Base-by-base conservation (phyloP, 1,140 invertebrate genomes). In the Antheraea pernyi region DNA sequence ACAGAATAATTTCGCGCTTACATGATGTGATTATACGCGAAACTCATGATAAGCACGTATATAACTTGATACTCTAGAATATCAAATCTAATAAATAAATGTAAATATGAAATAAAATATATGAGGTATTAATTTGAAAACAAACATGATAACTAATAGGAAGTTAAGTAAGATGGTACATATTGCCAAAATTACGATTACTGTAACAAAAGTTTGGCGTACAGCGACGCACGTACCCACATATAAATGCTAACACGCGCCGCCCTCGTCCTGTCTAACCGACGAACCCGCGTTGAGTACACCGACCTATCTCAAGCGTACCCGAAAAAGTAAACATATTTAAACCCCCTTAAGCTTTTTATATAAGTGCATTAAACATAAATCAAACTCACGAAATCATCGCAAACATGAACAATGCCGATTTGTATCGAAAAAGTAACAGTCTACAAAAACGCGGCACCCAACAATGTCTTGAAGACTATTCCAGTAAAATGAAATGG, bases 401-500 rank as follows among this genome's bases (percentile, higher is more conserved):
- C 16, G 16, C 46, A 65, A 85, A 73, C 67, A 96, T 97, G 96
- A 92, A 95, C 67, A 87, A 94, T 79, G 94, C 94, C 0, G 83
- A 95, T 64, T 82, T 95, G 30, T 97, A 97, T 79, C 88, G 93
- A 9, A 89, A 93, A 70, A 93, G 94, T 30, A 96, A 95, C 78
- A 93, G 88, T 19, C 79, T 96, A 19, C 96, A 97, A 80, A 94
- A 94, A 53, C 92, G 93, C 7, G 96, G 96, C 80, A 95, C 96
- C 0, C 79, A 93, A 0, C 93, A 95, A 39, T 93, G 96, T 1
- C 84, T 97, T 19, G 93, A 95, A 39, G 95, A 96, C 79, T 97
- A 94, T 79, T 85, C 92, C 3, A 86, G 87, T 5, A 89, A 92
- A 58, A 93, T 96, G 16, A 87, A 93, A 72, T 96, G 95, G 95